A percentile compares a stretch with the other conserved stretches of the same genome.
These are phyloP conservation scores for Peromyscus eremicus DNA, from an alignment of 2,797 vertebrate species.

Conservation along the genomic window DNA sequence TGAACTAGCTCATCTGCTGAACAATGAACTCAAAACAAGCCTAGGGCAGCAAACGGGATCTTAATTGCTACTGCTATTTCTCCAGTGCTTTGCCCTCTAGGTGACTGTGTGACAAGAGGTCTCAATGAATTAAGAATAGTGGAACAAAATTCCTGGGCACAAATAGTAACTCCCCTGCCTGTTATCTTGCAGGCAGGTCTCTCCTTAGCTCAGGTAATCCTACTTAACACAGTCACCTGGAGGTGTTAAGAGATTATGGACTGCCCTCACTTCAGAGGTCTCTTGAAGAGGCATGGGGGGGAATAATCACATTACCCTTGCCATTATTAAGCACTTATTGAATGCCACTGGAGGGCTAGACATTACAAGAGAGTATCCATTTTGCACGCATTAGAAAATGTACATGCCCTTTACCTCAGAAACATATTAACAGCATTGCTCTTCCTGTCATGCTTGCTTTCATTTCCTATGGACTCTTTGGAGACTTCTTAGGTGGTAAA, in stretches of 20 bases:
- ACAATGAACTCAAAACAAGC: constrained; percentile 83
- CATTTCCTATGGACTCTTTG: constrained; percentile 77
- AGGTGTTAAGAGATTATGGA: constrained; percentile 72
- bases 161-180: constrained; percentile 6
- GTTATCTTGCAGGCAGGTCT: background rate
- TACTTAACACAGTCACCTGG: constrained; percentile 52
- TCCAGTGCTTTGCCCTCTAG: constrained; percentile 77
- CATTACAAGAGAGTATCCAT: constrained; percentile 68
- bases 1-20: constrained; percentile 82
- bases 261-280: background rate
- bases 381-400: constrained; percentile 76
- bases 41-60: constrained; percentile 82
- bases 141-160: constrained; percentile 64
- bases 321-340: constrained; percentile 78
- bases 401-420: constrained; percentile 61
- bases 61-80: constrained; percentile 86
- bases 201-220: constrained; percentile 70
- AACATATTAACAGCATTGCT: constrained; percentile 82
- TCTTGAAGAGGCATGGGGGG: constrained; percentile 38
- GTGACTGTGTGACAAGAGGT: constrained; percentile 76
- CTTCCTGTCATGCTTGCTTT: constrained; percentile 78
- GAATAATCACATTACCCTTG: constrained; percentile 68
- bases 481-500: constrained; percentile 74
- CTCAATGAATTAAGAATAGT: constrained; percentile 72
- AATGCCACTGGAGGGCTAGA: constrained; percentile 60